Conservation (phyloP, 2,888 invertebrate genomes). For the Melanostoma scalare region DNA sequence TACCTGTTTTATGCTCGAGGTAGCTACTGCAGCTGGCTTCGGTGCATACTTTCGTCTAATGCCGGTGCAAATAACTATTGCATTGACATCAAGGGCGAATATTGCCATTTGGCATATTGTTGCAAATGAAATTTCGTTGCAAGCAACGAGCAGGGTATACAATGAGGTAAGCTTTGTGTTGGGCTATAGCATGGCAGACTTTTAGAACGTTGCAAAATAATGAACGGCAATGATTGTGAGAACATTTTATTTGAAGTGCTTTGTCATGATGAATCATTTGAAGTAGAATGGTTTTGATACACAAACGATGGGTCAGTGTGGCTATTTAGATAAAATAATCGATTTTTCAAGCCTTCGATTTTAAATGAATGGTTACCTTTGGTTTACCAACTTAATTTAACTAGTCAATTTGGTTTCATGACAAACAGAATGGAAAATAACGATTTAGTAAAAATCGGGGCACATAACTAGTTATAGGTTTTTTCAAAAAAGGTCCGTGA, state of each 20-base stretch:
- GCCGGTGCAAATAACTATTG: constrained; percentile 65
- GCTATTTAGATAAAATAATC: constrained; percentile 36
- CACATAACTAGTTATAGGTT: too few species aligned
- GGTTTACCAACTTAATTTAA: too few species aligned
- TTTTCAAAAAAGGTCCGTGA: too few species aligned
- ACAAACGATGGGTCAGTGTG: constrained; percentile 50
- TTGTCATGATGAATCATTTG: constrained; percentile 49
- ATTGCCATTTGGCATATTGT: constrained; percentile 72
- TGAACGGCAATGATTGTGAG: constrained; percentile 44
- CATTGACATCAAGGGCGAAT: constrained; percentile 73
- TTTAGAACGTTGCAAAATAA: constrained; percentile 30
- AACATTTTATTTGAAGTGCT: constrained; percentile 28
- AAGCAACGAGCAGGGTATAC: not conserved
- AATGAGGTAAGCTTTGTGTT: constrained; percentile 6
- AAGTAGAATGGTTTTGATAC: constrained; percentile 54
- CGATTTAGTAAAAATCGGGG: too few species aligned
- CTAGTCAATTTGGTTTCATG: too few species aligned
- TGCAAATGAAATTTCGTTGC: constrained; percentile 24
- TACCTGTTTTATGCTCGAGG: constrained; percentile 48
- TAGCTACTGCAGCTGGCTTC: constrained; percentile 44
- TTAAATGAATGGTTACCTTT: too few species aligned
- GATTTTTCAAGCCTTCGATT: constrained; percentile 7
- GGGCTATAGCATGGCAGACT: not conserved
- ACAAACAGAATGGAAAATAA: too few species aligned
- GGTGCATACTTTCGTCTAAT: constrained; percentile 48